Evolutionary conservation across 2,797 vertebrate species (phyloP).

Genomic region (Synaphobranchus kaupii): DNA sequence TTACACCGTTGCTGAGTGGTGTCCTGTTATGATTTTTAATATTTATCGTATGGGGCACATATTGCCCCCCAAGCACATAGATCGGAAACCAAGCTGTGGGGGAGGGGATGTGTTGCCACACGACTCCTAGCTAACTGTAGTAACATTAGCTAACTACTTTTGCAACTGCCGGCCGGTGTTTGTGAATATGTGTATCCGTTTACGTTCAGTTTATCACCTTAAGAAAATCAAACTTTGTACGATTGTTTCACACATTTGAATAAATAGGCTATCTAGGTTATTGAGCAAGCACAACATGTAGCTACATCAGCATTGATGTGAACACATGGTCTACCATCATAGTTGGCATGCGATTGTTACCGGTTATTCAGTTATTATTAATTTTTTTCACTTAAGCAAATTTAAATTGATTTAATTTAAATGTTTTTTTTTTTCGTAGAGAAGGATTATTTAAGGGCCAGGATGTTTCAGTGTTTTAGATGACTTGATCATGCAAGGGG

Average conservation of each 20-base stretch:
- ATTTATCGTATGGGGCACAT: not conserved
- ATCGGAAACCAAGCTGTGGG: not conserved
- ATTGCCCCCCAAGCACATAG: not conserved
- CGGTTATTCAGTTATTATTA: not conserved
- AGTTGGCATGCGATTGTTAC: not conserved
- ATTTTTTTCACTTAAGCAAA: not conserved
- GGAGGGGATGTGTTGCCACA: not conserved
- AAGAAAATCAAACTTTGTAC: not conserved
- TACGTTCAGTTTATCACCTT: not conserved
- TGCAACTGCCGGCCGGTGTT: conserved; percentile 7
- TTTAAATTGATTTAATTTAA: not conserved
- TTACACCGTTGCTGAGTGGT: not conserved
- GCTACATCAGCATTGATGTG: not conserved
- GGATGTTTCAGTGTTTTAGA: not conserved
- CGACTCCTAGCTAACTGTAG: not conserved
- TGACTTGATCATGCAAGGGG: not conserved
- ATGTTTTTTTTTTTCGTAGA: not conserved
- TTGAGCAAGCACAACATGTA: not conserved
- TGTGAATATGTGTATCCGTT: not conserved
- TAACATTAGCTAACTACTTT: not conserved
- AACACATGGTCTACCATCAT: conserved; percentile 5
- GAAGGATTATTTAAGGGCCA: not conserved
- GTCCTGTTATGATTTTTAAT: not conserved
- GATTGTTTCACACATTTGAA: not conserved
- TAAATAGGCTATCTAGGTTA: not conserved